phyloP scores from a whole-genome alignment of 2,888 invertebrate species.

The Falcaria lacertinaria region DNA sequence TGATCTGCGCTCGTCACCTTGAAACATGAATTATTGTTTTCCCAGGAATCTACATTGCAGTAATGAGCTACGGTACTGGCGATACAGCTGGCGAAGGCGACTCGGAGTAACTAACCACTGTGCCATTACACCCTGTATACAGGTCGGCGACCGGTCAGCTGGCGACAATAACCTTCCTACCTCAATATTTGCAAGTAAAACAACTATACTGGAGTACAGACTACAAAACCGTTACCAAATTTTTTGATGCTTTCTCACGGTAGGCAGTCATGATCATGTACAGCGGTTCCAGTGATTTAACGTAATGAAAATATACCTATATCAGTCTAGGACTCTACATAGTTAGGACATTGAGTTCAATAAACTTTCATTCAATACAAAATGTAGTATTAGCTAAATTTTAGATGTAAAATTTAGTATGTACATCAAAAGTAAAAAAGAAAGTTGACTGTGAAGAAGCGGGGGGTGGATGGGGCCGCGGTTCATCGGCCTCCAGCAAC shows the following conservation, averaged over 20 bases:
- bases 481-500: not conserved
- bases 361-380: too few relatives aligned
- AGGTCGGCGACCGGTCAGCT: not conserved
- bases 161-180: not conserved
- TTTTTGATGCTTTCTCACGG: not conserved
- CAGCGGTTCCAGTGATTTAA: too few relatives aligned
- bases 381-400: too few relatives aligned
- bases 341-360: too few relatives aligned
- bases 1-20: too few relatives aligned
- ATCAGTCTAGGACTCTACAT: too few relatives aligned
- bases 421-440: not conserved
- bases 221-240: not conserved
- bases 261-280: too few relatives aligned
- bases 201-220: not conserved
- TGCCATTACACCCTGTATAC: not conserved
- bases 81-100: not conserved
- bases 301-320: too few relatives aligned
- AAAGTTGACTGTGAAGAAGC: not conserved
- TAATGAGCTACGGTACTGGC: too few relatives aligned
- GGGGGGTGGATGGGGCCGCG: not conserved
- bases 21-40: too few relatives aligned
- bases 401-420: too few relatives aligned
- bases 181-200: conserved; percentile 1
- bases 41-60: too few relatives aligned
- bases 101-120: not conserved